These are phyloP conservation scores for Bungarus multicinctus DNA, from an alignment of 2,113 vertebrate species.

Conservation along the genomic window DNA sequence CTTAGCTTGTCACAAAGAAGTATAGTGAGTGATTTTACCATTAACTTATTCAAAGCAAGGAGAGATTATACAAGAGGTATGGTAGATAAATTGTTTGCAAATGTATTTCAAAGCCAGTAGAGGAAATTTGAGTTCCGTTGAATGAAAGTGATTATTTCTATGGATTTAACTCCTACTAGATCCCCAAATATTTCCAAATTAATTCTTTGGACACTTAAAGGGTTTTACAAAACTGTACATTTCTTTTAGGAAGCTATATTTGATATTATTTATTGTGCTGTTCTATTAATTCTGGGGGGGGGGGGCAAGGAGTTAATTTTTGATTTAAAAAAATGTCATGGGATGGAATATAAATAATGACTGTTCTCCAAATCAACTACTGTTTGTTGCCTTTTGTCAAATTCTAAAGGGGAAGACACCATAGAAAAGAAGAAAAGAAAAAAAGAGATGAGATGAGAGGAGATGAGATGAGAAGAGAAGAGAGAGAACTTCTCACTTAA, in stretches of 20 bases:
- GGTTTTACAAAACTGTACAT: too few relatives aligned
- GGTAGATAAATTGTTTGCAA: background rate
- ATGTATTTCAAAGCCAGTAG: background rate
- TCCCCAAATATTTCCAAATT: background rate
- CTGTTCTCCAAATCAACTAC: background rate
- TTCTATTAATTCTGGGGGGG: background rate
- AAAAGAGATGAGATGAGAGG: too few relatives aligned
- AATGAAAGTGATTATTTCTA: background rate
- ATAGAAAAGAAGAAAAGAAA: background rate
- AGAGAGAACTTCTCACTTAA: background rate
- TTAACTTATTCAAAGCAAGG: background rate
- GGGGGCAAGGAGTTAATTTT: background rate
- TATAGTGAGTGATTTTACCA: background rate
- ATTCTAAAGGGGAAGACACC: background rate
- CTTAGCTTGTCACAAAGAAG: background rate
- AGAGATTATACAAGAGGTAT: background rate
- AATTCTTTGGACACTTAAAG: background rate
- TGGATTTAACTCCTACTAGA: background rate
- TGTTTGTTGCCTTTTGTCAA: background rate
- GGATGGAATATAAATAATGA: background rate
- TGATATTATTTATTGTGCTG: background rate
- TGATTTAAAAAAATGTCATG: background rate
- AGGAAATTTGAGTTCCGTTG: background rate
- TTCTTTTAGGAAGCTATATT: background rate
- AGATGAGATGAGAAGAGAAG: accelerated